These are phyloP conservation scores for Regulus satrapa DNA, from an alignment of 2,113 vertebrate genomes.

Conservation along the genomic window DNA sequence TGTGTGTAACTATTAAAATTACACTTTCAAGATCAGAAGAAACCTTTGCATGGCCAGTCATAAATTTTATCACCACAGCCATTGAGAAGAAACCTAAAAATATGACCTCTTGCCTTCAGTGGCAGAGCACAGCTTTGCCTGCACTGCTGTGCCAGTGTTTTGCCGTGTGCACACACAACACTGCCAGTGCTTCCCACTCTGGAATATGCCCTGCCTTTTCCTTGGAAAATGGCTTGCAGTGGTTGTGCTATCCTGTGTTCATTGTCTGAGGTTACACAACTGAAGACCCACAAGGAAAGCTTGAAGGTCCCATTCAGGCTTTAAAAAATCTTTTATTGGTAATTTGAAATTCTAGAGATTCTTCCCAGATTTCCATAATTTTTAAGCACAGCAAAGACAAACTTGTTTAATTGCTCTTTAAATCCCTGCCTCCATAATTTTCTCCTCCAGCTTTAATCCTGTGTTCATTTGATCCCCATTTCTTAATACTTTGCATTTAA, in stretches of 20 bases:
- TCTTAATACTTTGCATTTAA: not conserved
- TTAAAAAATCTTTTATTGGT: not conserved
- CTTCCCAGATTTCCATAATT: not conserved
- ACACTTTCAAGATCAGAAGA: not conserved
- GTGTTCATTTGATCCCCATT: not conserved
- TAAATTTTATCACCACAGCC: not conserved
- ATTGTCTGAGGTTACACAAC: not conserved
- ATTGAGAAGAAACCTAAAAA: not conserved
- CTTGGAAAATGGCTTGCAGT: not conserved
- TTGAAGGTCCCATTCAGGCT: not conserved
- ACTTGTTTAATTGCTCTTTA: not conserved
- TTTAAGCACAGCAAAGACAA: not conserved
- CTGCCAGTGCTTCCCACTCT: not conserved
- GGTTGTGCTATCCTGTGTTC: fast-evolving
- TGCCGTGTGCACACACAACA: fast-evolving
- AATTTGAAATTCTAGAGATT: not conserved
- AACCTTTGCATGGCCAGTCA: not conserved
- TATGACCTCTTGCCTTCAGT: not conserved
- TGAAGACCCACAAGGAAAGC: not conserved
- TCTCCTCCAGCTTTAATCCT: not conserved
- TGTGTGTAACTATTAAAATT: not conserved
- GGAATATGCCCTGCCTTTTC: not conserved
- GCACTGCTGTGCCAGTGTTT: fast-evolving
- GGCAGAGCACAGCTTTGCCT: not conserved
- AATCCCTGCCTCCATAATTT: not conserved